Conservation (phyloP, 2,797 vertebrate genomes). For the Phalloptychus januarius region DNA sequence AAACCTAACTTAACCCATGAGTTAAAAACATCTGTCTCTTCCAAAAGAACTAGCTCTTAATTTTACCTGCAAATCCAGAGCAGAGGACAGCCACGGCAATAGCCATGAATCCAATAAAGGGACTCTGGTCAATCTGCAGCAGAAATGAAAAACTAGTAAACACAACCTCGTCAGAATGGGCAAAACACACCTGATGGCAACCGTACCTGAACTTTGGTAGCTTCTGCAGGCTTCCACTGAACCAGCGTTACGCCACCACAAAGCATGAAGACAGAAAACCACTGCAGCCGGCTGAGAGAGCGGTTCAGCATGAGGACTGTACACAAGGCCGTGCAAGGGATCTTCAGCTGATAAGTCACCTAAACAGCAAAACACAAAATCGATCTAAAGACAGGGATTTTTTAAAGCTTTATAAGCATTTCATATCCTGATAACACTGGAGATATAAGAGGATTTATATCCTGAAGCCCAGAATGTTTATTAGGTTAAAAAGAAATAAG, state of each 20-base stretch:
- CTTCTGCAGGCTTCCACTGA: constrained; percentile 91
- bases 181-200: not conserved
- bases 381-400: not conserved
- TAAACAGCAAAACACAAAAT: constrained; percentile 48
- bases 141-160: not conserved
- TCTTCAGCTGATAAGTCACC: constrained; percentile 98
- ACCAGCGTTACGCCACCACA: constrained; percentile 93
- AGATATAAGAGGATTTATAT: not conserved
- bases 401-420: not conserved
- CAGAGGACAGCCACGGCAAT: constrained; percentile 94
- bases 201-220: constrained; percentile 90
- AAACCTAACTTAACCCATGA: not conserved
- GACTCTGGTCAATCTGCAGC: constrained; percentile 91
- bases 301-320: constrained; percentile 94
- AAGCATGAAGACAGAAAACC: constrained; percentile 94
- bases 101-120: constrained; percentile 87
- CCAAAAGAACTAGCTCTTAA: not conserved
- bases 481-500: not conserved
- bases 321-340: constrained; percentile 95
- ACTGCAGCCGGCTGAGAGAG: constrained; percentile 91
- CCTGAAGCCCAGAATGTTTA: not conserved
- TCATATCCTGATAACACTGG: not conserved
- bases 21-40: not conserved
- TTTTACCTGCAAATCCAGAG: constrained; percentile 96
- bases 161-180: not conserved